Conservation (phyloP, 2,113 vertebrate species). For the Myrmophylax atrothorax region DNA sequence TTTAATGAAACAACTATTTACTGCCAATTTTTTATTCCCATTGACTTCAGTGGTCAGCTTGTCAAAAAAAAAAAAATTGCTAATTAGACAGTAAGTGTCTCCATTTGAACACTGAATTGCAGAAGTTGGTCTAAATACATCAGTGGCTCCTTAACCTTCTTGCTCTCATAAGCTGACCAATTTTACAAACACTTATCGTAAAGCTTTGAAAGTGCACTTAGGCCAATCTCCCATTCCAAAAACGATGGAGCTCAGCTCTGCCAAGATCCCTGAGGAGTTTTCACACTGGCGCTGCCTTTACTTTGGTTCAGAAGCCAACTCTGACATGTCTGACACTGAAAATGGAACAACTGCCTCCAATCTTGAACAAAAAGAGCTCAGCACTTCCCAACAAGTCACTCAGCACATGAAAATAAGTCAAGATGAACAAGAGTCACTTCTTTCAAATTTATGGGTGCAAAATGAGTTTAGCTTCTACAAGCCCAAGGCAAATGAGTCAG, state of each 20-base stretch:
- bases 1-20: background rate
- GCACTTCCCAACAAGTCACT: slow-evolving; percentile 8
- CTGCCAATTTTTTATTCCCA: background rate
- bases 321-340: slow-evolving; percentile 30
- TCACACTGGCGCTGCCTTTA: background rate
- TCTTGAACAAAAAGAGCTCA: background rate
- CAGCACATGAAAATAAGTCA: background rate
- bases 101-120: background rate
- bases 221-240: background rate
- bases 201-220: background rate
- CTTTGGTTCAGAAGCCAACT: slow-evolving; percentile 43
- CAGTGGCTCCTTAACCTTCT: background rate
- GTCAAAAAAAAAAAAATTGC: background rate
- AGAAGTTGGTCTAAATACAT: background rate
- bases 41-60: background rate
- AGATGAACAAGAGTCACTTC: background rate
- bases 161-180: background rate
- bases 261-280: slow-evolving; percentile 42
- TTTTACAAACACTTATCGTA: background rate
- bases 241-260: background rate
- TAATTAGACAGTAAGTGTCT: background rate
- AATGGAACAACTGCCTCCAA: slow-evolving; percentile 31
- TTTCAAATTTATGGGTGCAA: background rate
- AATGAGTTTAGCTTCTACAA: background rate
- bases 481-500: background rate